Base-by-base conservation (phyloP, 1,140 invertebrate species). In the Mycetomoellerius zeteki region DNA sequence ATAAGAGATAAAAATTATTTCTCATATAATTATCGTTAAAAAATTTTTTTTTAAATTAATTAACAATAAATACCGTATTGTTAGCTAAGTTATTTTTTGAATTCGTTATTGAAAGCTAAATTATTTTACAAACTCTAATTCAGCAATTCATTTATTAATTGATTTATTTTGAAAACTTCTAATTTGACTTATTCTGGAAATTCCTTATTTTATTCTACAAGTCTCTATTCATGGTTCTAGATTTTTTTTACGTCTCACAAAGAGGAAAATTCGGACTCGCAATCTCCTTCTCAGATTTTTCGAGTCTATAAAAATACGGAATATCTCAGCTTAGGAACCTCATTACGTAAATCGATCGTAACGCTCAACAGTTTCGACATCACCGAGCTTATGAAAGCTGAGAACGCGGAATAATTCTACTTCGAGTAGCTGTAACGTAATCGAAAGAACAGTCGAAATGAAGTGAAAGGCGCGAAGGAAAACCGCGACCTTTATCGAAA, bases 401-500 rank as follows among this genome's bases (percentile, higher is more conserved):
- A 27, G 14, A 56, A 73, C 12, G 3, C 21, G 56, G 50, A 85
- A 62, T 76, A 85, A 76, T 84, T 30, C 12, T 24, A n/a, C 43
- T 43, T 56, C 7, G 43, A 33, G 47, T 78, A 21, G 12, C 43
- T 3, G 5, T 50, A 77, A 24, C 14, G 37, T 56, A 14, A 84
- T 86, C 37, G 37, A 76, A 24, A 52, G 21, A n/a, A 37, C 12
- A 24, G 1, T 77, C 78, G 24, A 90, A 87, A 85, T 64, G 54
- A 77, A 84, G 86, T 75, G 80, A 90, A 87, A 85, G 67, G 77
- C 54, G 27, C 64, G 64, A 71, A 19, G 30, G 8, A 24, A 47
- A 58, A 72, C 14, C 7, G 37, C 47, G 65, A 37, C 19, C 21
- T 82, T 84, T 90, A 89, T 87, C 58, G 80, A 82, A 91, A 90